These are phyloP conservation scores for Tetrao urogallus DNA, from an alignment of 2,113 vertebrate species.

Conservation along the genomic window DNA sequence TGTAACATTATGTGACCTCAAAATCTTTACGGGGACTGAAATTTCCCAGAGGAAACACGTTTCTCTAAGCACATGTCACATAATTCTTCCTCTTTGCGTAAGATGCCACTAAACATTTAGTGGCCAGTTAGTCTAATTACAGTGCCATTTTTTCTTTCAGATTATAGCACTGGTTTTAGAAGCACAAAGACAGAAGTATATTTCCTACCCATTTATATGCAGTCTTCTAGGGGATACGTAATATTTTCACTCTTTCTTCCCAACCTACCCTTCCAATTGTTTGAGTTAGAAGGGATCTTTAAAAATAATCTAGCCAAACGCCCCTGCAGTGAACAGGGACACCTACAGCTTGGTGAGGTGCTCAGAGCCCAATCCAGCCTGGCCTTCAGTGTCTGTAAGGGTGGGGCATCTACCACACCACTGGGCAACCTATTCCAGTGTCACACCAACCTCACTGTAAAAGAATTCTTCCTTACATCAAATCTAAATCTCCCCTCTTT, in stretches of 20 bases:
- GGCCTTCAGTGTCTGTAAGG: no score
- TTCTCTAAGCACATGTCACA: neutral
- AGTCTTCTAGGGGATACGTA: rapidly evolving
- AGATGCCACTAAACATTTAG: neutral
- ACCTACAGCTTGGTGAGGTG: no score
- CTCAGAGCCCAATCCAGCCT: no score
- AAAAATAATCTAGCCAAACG: no score
- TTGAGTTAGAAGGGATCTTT: no score
- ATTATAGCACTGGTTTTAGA: neutral
- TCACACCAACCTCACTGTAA: no score
- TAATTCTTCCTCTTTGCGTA: neutral
- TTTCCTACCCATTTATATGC: neutral
- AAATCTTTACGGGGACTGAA: neutral
- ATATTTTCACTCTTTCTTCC: neutral
- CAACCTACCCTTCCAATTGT: rapidly evolving
- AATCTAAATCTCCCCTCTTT: no score
- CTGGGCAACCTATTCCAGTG: no score
- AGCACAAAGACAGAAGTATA: neutral
- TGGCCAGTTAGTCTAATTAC: neutral
- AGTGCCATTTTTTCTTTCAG: neutral
- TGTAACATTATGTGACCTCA: neutral
- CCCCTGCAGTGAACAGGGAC: no score
- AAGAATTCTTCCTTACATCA: no score
- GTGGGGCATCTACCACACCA: no score
- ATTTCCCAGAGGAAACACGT: neutral